Evolutionary conservation across 2,888 invertebrate genomes (phyloP).

Genomic region (Scrobipalpa atriplicella): DNA sequence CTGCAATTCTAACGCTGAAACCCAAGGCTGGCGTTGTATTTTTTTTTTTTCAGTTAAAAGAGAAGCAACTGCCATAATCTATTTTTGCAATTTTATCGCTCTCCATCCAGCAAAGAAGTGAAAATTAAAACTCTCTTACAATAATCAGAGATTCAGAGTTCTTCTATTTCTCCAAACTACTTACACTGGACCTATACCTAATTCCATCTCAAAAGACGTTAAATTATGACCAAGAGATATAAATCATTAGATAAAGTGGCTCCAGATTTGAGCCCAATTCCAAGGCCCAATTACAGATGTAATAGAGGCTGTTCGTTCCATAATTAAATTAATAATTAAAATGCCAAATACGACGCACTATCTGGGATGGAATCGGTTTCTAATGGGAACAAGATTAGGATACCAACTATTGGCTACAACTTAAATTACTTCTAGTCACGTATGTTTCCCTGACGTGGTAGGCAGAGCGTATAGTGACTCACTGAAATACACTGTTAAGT

Average conservation of each 20-base stretch:
- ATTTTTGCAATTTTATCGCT: too few relatives aligned
- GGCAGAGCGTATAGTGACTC: too few relatives aligned
- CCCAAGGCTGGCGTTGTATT: too few relatives aligned
- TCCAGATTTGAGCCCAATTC: background rate
- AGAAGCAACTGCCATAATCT: too few relatives aligned
- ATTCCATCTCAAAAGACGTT: slow-evolving; percentile 2
- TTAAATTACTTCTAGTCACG: too few relatives aligned
- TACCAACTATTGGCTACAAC: background rate
- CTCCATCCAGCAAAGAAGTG: too few relatives aligned
- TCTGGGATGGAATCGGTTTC: background rate
- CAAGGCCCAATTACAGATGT: slow-evolving; percentile 6
- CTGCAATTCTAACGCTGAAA: too few relatives aligned
- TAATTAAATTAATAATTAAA: slow-evolving; percentile 18
- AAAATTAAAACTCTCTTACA: too few relatives aligned
- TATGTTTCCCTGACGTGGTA: too few relatives aligned
- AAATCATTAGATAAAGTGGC: background rate
- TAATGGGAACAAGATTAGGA: background rate
- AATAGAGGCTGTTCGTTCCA: background rate
- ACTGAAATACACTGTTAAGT: too few relatives aligned
- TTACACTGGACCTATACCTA: background rate
- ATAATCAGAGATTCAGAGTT: background rate
- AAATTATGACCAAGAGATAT: background rate
- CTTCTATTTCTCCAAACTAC: too few relatives aligned
- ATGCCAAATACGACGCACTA: background rate
- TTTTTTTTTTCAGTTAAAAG: too few relatives aligned